Conservation (phyloP, 2,113 vertebrate species). For the Cromileptes altivelis region DNA sequence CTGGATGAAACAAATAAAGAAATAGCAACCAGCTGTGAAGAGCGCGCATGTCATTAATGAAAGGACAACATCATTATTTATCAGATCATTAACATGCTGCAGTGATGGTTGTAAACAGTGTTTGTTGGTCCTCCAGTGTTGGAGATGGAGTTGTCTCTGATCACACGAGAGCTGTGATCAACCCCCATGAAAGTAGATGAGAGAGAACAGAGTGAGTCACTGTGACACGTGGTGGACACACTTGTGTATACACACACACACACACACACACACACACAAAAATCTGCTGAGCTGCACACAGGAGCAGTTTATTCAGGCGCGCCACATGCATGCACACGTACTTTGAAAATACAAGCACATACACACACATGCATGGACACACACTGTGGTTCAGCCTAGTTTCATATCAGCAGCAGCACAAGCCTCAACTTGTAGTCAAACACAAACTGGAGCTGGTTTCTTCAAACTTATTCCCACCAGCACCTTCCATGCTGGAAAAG, state of each 20-base stretch:
- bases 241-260: background rate
- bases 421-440: slow-evolving; percentile 50
- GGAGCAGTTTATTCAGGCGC: background rate
- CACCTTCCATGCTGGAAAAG: background rate
- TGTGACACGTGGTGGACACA: slow-evolving; percentile 7
- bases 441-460: slow-evolving; percentile 26
- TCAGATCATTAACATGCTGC: background rate
- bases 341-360: background rate
- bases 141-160: slow-evolving; percentile 7
- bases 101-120: background rate
- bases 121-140: background rate
- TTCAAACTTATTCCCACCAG: background rate
- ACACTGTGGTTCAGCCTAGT: slow-evolving; percentile 6
- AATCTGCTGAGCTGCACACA: background rate
- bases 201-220: slow-evolving; percentile 32
- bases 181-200: slow-evolving; percentile 14
- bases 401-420: slow-evolving; percentile 41
- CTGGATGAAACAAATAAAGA: background rate
- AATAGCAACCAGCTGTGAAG: no score
- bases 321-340: background rate
- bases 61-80: background rate
- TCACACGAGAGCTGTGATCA: slow-evolving; percentile 23
- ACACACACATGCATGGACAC: slow-evolving; percentile 2
- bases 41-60: background rate
- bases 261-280: background rate